phyloP scores from a whole-genome alignment of 2,888 invertebrate genomes.

The Microplitis deprimator region DNA sequence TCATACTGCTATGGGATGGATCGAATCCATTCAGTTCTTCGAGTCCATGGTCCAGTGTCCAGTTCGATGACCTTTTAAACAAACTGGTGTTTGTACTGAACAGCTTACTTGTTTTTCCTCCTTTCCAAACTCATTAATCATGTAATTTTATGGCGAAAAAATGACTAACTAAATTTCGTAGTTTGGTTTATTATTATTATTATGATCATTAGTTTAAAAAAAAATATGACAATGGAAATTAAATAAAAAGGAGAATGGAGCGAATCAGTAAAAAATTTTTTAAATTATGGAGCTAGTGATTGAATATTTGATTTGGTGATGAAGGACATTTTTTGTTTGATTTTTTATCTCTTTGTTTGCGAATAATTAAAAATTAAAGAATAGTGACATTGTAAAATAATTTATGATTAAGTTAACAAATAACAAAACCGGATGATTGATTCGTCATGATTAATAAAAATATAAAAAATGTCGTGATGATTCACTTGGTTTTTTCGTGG shows the following conservation, averaged over 20 bases:
- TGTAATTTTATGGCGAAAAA: too few relatives aligned
- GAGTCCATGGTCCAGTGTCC: background rate
- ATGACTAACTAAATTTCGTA: too few relatives aligned
- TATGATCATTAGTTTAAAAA: too few relatives aligned
- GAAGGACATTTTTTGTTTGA: background rate
- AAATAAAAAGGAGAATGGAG: too few relatives aligned
- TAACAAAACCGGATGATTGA: background rate
- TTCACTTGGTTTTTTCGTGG: background rate
- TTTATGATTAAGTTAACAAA: background rate
- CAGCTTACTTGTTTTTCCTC: background rate
- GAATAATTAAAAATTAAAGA: background rate
- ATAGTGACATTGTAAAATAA: background rate
- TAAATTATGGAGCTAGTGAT: too few relatives aligned
- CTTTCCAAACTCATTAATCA: background rate
- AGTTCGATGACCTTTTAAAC: conserved; percentile 26
- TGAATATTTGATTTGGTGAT: too few relatives aligned
- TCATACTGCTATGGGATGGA: background rate
- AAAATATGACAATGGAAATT: too few relatives aligned
- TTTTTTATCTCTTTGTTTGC: background rate
- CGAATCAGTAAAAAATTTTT: too few relatives aligned
- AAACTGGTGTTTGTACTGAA: conserved; percentile 10
- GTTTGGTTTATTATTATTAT: too few relatives aligned
- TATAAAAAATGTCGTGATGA: background rate
- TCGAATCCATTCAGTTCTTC: conserved; percentile 12
- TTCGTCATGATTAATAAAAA: background rate